Conservation (phyloP, 2,113 vertebrate species). For the Emydura subglobosa region DNA sequence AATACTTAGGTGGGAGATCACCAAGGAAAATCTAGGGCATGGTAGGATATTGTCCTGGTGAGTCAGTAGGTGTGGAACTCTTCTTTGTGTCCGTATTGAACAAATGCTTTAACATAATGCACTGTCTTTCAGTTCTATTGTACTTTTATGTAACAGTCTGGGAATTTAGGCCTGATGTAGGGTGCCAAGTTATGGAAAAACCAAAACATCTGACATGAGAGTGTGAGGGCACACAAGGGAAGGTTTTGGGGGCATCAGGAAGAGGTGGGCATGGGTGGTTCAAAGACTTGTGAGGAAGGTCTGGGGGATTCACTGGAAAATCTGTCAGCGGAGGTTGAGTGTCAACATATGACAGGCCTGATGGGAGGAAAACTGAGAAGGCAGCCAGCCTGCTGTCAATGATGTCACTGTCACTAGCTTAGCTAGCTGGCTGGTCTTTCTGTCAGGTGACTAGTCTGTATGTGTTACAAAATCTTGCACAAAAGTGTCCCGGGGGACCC, state of each 20-base stretch:
- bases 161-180: neutral
- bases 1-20: neutral
- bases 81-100: neutral
- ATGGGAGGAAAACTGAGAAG: neutral
- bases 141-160: neutral
- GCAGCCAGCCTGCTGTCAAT: neutral
- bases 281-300: neutral
- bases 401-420: neutral
- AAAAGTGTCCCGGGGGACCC: neutral
- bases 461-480: neutral
- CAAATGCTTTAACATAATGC: neutral
- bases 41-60: neutral
- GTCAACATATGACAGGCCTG: neutral
- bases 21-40: neutral
- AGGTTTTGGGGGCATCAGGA: neutral
- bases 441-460: neutral
- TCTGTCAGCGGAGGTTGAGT: neutral
- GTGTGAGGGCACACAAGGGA: neutral
- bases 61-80: neutral
- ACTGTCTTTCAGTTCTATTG: neutral
- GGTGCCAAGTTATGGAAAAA: neutral
- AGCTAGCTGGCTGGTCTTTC: rapidly evolving
- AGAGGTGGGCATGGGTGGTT: neutral
- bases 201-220: neutral
- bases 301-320: neutral